phyloP scores from a whole-genome alignment of 2,113 vertebrate genomes.

The Gymnocephalus cernua region DNA sequence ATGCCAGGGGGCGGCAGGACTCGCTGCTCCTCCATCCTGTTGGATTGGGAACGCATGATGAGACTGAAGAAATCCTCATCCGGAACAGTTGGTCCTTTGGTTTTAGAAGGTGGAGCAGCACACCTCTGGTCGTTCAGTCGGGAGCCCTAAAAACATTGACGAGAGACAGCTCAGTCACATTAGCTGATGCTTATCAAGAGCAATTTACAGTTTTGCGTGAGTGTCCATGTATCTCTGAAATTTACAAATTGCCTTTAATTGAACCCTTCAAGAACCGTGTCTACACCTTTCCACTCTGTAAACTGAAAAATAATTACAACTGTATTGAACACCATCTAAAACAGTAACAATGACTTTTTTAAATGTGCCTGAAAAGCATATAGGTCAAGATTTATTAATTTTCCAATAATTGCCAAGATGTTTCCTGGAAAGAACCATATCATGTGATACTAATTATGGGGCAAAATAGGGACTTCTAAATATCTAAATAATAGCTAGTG shows the following conservation, averaged over 20 bases:
- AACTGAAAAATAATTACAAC: background rate
- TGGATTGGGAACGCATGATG: constrained; percentile 93
- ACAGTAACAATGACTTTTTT: too few relatives aligned
- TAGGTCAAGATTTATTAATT: background rate
- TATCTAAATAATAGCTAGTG: too few relatives aligned
- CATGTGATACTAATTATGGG: background rate
- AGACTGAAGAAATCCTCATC: constrained; percentile 97
- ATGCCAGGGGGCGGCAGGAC: constrained; percentile 85
- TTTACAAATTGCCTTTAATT: background rate
- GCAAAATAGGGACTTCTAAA: background rate
- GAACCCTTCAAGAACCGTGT: background rate
- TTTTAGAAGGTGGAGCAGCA: constrained; percentile 86
- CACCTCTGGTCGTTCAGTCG: constrained; percentile 95
- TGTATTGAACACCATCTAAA: background rate
- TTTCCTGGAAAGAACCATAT: background rate
- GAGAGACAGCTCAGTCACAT: background rate
- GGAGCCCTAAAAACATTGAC: constrained; percentile 85
- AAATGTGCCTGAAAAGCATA: too few relatives aligned
- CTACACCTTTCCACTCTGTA: background rate
- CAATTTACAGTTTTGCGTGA: background rate
- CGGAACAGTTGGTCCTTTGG: constrained; percentile 91
- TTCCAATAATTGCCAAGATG: background rate
- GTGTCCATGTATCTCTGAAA: background rate
- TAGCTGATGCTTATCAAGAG: background rate
- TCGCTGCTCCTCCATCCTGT: constrained; percentile 96